phyloP scores from a whole-genome alignment of 2,113 vertebrate species.

The Xiphophorus maculatus region DNA sequence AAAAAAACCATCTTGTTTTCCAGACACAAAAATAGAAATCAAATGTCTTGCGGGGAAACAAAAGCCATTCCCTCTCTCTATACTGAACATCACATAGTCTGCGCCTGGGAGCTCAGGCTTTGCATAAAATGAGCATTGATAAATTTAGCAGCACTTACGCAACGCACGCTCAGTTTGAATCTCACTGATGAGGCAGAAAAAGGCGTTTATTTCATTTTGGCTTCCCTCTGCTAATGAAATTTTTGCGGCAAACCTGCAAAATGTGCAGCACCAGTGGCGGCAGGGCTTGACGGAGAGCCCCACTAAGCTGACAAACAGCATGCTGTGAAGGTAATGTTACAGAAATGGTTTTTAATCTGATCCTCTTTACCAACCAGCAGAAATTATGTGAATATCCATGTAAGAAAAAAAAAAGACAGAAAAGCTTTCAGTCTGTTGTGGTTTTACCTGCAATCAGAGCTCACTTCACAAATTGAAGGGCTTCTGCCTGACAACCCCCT shows the following conservation, averaged over 20 bases:
- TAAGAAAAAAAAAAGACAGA: slow-evolving; percentile 19
- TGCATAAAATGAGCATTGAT: slow-evolving; percentile 81
- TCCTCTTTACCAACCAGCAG: slow-evolving; percentile 23
- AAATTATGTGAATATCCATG: slow-evolving; percentile 24
- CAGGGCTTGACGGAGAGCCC: slow-evolving; percentile 26
- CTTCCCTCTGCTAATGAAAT: slow-evolving; percentile 59
- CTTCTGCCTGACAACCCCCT: neutral
- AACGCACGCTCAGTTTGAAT: slow-evolving; percentile 78
- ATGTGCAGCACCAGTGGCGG: slow-evolving; percentile 41
- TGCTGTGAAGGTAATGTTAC: slow-evolving; percentile 47
- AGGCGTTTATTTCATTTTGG: slow-evolving; percentile 64
- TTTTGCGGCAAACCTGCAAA: slow-evolving; percentile 53
- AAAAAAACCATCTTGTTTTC: slow-evolving; percentile 47
- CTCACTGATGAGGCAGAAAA: slow-evolving; percentile 80
- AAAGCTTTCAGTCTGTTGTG: slow-evolving; percentile 28
- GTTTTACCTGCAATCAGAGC: slow-evolving; percentile 13
- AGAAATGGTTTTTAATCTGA: slow-evolving; percentile 25
- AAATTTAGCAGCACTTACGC: slow-evolving; percentile 81
- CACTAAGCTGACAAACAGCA: slow-evolving; percentile 41
- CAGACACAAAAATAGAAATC: slow-evolving; percentile 66
- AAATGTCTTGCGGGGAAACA: slow-evolving; percentile 69
- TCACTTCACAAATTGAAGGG: neutral
- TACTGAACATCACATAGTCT: slow-evolving; percentile 66
- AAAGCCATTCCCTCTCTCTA: slow-evolving; percentile 57
- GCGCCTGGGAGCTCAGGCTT: slow-evolving; percentile 74